Evolutionary conservation across 2,797 vertebrate species (phyloP).

Genomic region (Huso huso): DNA sequence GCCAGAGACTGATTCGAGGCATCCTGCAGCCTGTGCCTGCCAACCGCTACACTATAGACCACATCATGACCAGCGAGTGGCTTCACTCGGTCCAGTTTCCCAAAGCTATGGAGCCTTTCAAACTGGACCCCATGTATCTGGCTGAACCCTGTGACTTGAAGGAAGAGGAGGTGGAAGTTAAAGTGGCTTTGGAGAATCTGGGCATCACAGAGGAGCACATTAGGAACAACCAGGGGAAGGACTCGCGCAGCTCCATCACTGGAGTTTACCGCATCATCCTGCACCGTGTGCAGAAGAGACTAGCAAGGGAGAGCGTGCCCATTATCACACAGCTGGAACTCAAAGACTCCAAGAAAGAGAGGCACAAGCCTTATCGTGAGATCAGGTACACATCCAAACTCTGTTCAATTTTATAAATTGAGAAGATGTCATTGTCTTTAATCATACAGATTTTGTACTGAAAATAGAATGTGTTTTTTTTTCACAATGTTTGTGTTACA

Average conservation of each 20-base stretch:
- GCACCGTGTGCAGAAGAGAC: conserved; percentile 78
- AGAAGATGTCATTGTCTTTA: neutral
- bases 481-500: conserved; percentile 12
- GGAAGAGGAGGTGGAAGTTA: conserved; percentile 80
- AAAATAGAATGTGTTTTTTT: too few species aligned
- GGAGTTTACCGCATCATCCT: conserved; percentile 88
- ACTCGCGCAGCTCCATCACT: conserved; percentile 81
- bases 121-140: conserved; percentile 78
- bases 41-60: conserved; percentile 71
- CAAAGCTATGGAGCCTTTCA: conserved; percentile 73
- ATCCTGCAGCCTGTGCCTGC: conserved; percentile 76
- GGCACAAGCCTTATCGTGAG: conserved; percentile 59
- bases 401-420: conserved; percentile 83
- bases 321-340: conserved; percentile 51
- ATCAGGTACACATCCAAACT: conserved; percentile 89
- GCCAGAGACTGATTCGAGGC: conserved; percentile 75
- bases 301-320: conserved; percentile 66
- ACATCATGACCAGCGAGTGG: conserved; percentile 88
- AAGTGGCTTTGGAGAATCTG: conserved; percentile 63
- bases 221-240: conserved; percentile 77
- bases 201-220: conserved; percentile 87
- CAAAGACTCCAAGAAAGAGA: conserved; percentile 57
- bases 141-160: conserved; percentile 59
- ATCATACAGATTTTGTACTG: too few species aligned
- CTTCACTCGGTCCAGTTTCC: conserved; percentile 78